Evolutionary conservation across 2,888 invertebrate species (phyloP).

Genomic region (Baronia brevicornis): DNA sequence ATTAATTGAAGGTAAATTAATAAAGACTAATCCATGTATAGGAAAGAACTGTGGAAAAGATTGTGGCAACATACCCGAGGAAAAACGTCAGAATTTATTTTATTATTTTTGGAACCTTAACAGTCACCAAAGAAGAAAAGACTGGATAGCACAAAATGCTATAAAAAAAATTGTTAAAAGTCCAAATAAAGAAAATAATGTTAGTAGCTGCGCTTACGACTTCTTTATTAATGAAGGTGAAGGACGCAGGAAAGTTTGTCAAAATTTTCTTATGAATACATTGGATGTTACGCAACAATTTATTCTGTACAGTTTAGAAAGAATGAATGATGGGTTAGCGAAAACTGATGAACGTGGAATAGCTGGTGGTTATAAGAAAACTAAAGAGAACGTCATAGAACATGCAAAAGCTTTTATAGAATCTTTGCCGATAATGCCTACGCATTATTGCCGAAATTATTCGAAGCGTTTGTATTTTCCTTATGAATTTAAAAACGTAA

Average conservation of each 20-base stretch:
- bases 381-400: not conserved
- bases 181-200: not conserved
- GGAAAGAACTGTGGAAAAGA: not conserved
- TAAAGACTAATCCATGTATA: conserved; percentile 2
- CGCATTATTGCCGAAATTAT: conserved; percentile 5
- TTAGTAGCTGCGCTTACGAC: not conserved
- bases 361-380: not conserved
- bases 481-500: conserved; percentile 1
- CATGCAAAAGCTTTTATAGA: not conserved
- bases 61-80: conserved; percentile 1
- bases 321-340: not conserved
- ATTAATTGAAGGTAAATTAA: conserved; percentile 1
- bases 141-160: not conserved
- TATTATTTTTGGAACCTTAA: conserved; percentile 2
- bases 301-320: conserved; percentile 1
- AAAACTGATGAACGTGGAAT: not conserved
- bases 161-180: not conserved
- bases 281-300: conserved; percentile 1
- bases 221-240: conserved; percentile 2
- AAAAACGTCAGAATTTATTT: not conserved
- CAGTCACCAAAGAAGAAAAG: conserved; percentile 1
- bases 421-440: conserved; percentile 1
- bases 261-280: conserved; percentile 1
- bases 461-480: conserved; percentile 1
- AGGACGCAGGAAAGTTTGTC: conserved; percentile 3